These are phyloP conservation scores for Perithous albicinctus DNA, from an alignment of 2,888 invertebrate genomes.

Conservation along the genomic window DNA sequence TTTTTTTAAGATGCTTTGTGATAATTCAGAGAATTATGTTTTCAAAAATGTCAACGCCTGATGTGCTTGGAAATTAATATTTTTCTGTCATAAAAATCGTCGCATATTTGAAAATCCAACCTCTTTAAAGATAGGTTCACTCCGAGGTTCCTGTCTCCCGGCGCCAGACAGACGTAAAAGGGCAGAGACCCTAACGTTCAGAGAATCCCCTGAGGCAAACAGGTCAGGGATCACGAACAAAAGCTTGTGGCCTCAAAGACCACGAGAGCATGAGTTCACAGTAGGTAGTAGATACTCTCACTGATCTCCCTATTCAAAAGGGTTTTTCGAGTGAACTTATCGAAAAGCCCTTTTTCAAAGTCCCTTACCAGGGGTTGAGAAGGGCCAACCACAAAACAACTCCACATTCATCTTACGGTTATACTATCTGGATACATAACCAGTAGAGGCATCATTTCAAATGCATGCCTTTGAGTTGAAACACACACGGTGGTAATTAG, in stretches of 20 bases:
- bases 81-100: too few relatives aligned
- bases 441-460: background rate
- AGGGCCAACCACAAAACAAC: background rate
- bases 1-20: too few relatives aligned
- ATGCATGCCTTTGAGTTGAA: background rate
- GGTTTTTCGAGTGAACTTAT: background rate
- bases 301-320: background rate
- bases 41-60: too few relatives aligned
- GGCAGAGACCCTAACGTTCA: background rate
- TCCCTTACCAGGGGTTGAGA: background rate
- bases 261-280: conserved; percentile 63
- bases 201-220: conserved; percentile 28
- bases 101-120: background rate
- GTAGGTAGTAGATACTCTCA: conserved; percentile 40
- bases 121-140: background rate
- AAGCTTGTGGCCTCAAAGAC: conserved; percentile 71
- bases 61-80: too few relatives aligned
- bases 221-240: conserved; percentile 70
- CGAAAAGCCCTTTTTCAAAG: conserved; percentile 28
- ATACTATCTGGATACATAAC: conserved; percentile 11
- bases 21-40: too few relatives aligned
- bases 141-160: background rate
- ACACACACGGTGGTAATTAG: background rate
- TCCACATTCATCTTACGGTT: background rate
- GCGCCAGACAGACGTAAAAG: background rate